Evolutionary conservation across 2,888 invertebrate genomes (phyloP), one percentile per base, ranked within the genome.

Genomic region (Tipula unca): DNA sequence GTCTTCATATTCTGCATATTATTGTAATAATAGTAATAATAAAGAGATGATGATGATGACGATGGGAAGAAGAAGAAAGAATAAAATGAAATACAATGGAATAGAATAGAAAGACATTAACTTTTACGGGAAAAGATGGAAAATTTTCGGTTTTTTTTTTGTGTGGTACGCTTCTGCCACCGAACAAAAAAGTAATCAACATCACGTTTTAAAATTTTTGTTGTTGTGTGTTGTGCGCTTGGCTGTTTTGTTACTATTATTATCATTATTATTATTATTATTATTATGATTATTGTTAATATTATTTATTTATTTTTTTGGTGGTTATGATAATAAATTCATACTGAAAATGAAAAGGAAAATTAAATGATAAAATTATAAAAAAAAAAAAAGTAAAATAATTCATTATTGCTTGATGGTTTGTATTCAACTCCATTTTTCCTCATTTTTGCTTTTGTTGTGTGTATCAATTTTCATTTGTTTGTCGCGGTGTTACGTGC

Each of bases 1-100:
- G 69, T 69, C 69, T 69, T 69, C 69, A 69, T 69, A 69, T 69
- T 69, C 69, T 69, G 69, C 69, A 69, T 69, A 69, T 69, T 69
- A 69, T 69, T 69, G 69, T 69, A 69, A 69, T 69, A 25, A 69
- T 69, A 69, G 10, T 25, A 69, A 10, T 69, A 69, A 69, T 69
- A 69, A 69, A 48, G 48, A 48, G 69, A 69, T 69, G 69, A 69
- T 69, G 69, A 69, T 69, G 69, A 69, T 69, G 69, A 69, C 13
- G 69, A 13, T 25, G 69, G 25, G 69, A 69, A 69, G 69, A 54
- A 54, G 48, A 54, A 54, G 8, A 20, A 48, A 69, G 25, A 69
- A 69, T 2, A 69, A 69, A 25, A 25, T 13, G 25, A 25, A 69
- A 69, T 69, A 69, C 69, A 69, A 69, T 69, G 69, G 69, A 69